These are phyloP conservation scores for Anthrax anthrax DNA, from an alignment of 2,888 invertebrate species.

Conservation along the genomic window DNA sequence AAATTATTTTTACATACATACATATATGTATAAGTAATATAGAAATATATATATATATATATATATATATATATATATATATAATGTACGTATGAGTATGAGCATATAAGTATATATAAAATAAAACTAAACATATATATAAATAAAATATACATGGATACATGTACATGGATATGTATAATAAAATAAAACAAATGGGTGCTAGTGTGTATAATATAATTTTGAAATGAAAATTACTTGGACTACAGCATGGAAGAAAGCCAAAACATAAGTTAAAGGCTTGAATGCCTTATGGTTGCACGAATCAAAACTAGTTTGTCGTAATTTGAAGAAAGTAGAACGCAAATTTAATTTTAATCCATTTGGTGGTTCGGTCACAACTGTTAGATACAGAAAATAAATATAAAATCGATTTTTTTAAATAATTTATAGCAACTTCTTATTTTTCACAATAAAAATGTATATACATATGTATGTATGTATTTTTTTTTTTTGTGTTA, in stretches of 20 bases:
- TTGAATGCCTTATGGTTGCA: conserved; percentile 66
- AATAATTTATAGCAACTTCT: too few species aligned
- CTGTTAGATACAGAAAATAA: conserved; percentile 33
- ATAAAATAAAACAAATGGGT: not conserved
- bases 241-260: conserved; percentile 88
- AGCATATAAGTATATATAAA: too few species aligned
- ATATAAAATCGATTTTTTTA: too few species aligned
- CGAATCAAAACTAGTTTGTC: conserved; percentile 52
- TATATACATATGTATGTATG: too few species aligned
- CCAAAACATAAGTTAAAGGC: conserved; percentile 70
- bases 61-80: too few species aligned
- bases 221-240: conserved; percentile 39
- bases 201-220: not conserved
- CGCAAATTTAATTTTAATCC: conserved; percentile 76
- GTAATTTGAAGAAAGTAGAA: conserved; percentile 79
- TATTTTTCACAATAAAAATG: not conserved
- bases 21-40: too few species aligned
- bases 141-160: too few species aligned
- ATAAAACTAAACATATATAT: too few species aligned
- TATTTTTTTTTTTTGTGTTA: too few species aligned
- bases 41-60: too few species aligned
- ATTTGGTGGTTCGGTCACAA: conserved; percentile 87
- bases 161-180: not conserved
- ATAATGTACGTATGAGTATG: too few species aligned
- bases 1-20: too few species aligned